These are phyloP conservation scores for Apaloderma vittatum DNA, from an alignment of 2,113 vertebrate genomes.

Conservation along the genomic window DNA sequence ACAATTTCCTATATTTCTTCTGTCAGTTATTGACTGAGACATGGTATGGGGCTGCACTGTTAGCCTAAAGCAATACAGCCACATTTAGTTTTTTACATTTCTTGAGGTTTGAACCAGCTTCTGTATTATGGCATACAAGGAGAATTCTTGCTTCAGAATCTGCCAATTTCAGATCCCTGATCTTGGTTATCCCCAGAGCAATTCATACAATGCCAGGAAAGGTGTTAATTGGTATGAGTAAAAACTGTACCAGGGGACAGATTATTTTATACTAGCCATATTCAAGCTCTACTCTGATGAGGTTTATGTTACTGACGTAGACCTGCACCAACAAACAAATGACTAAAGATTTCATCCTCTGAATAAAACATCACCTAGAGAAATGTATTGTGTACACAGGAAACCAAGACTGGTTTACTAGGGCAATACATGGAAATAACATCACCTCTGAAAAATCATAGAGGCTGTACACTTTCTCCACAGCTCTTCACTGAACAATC, in stretches of 20 bases:
- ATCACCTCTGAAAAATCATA: neutral
- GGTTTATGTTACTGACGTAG: neutral
- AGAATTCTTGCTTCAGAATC: neutral
- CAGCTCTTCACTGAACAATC: neutral
- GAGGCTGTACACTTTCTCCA: neutral
- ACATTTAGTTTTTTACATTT: neutral
- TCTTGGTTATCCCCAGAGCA: fast-evolving
- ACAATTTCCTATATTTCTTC: neutral
- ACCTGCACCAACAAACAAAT: neutral
- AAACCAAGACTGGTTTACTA: neutral
- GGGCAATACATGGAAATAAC: neutral
- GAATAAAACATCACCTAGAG: neutral
- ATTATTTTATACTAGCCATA: neutral
- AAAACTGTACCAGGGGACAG: neutral
- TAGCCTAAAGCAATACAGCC: neutral
- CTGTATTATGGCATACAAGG: fast-evolving
- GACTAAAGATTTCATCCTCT: neutral
- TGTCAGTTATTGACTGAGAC: neutral
- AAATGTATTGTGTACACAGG: neutral
- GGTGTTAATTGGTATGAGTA: neutral
- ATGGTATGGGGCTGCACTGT: fast-evolving
- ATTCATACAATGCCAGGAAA: neutral
- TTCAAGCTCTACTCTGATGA: neutral
- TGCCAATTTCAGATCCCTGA: neutral
- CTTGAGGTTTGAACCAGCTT: neutral